These are phyloP conservation scores for Paramormyrops kingsleyae DNA, from an alignment of 2,113 vertebrate species.

Conservation along the genomic window DNA sequence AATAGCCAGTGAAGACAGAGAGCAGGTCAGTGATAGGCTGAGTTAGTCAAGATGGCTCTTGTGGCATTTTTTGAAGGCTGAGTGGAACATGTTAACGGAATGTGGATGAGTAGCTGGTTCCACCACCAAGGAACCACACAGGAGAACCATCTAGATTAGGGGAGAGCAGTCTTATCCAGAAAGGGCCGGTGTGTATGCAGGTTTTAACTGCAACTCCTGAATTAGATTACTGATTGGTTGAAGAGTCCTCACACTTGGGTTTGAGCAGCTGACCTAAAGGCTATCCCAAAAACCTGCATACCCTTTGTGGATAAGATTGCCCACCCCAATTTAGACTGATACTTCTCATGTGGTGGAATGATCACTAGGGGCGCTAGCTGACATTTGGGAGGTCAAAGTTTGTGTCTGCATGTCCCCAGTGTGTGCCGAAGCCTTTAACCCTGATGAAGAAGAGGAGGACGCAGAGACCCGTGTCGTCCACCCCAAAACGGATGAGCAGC, in stretches of 20 bases:
- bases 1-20: background rate
- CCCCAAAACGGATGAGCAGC: slow-evolving; percentile 94
- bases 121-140: background rate
- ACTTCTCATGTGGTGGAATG: background rate
- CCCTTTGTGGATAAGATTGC: too few species aligned
- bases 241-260: too few species aligned
- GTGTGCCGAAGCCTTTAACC: slow-evolving; percentile 92
- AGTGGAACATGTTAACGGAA: background rate
- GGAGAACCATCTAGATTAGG: background rate
- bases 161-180: too few species aligned
- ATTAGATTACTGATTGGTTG: too few species aligned
- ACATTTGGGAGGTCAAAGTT: background rate
- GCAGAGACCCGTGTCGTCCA: slow-evolving; percentile 87
- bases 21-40: background rate
- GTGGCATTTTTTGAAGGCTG: background rate
- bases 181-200: too few species aligned
- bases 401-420: slow-evolving; percentile 55
- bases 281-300: too few species aligned
- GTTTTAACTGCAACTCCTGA: too few species aligned
- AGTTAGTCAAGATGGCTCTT: background rate
- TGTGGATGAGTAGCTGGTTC: background rate
- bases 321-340: background rate
- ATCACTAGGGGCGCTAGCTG: background rate
- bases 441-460: slow-evolving; percentile 95
- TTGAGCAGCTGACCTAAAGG: too few species aligned